Evolutionary conservation across 2,797 vertebrate species (phyloP), one percentile per base, ranked within the genome.

Genomic region (Perodicticus potto): DNA sequence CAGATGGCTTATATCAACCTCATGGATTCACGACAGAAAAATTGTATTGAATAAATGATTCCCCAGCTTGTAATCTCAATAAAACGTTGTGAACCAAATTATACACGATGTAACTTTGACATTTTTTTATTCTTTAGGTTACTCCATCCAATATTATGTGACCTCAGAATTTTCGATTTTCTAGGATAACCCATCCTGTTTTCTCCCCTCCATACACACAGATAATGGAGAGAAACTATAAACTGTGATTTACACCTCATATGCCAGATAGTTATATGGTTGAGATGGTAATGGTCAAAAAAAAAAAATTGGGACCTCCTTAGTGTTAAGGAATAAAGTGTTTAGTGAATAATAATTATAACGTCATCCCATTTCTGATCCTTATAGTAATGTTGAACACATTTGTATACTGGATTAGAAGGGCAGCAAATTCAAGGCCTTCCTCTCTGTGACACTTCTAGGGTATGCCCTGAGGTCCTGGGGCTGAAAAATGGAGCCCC

Each of bases 191-290:
- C 45, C 7, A 57, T n/a, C 77, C 43, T 91, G 17, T 74, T 74
- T 83, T 87, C 20, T 61, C 19, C 67, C 65, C 29, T 94, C 53
- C 43, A n/a, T 73, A 69, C 80, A 37, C 55, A 94, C 12, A 72
- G n/a, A 91, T 85, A 87, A 89, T 63, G 69, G n/a, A 83, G 53
- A 94, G 29, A 92, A 93, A 89, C 9, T 77, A 29, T 61, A 91
- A 89, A 84, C 20, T 69, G 22, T 88, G 67, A 82, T 78, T 53
- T 59, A n/a, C 1, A 87, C 43, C 4, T 83, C 37, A 78, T 89
- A 70, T 55, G 43, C 67, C 37, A 78, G 70, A 49, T 87, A 86
- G 43, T 85, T 77, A 34, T 95, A 40, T 85, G n/a, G n/a, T 61
- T 95, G 67, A 82, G 37, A 92, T 87, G 14, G n/a, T 86, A 76